phyloP scores from a whole-genome alignment of 2,113 vertebrate genomes.

The Coreoperca whiteheadi region DNA sequence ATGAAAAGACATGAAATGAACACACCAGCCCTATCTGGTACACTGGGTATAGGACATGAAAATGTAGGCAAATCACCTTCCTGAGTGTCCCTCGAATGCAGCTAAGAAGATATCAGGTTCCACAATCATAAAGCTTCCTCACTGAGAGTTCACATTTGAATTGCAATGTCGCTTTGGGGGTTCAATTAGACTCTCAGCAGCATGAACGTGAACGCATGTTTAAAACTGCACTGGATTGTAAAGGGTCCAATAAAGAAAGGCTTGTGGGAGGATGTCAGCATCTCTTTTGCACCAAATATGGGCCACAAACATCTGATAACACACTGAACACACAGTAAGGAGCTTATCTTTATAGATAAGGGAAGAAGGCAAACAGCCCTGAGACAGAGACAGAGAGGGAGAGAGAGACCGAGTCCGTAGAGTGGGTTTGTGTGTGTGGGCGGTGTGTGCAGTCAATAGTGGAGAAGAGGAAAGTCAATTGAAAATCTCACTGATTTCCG shows the following conservation, averaged over 20 bases:
- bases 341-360: constrained; percentile 74
- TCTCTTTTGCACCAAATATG: constrained; percentile 57
- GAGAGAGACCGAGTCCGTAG: not conserved
- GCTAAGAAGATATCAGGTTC: constrained; percentile 19
- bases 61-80: constrained; percentile 66
- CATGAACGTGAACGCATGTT: constrained; percentile 34
- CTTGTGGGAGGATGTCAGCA: constrained; percentile 51
- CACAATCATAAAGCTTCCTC: not conserved
- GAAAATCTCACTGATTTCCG: constrained; percentile 43
- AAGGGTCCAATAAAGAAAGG: constrained; percentile 17
- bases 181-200: constrained; percentile 4
- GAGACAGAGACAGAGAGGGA: constrained; percentile 35
- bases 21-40: not conserved
- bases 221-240: constrained; percentile 15
- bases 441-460: constrained; percentile 25
- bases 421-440: constrained; percentile 23
- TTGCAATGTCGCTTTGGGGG: not conserved
- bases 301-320: constrained; percentile 71
- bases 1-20: too few relatives aligned
- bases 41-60: constrained; percentile 42
- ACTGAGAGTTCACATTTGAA: constrained; percentile 1
- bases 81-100: constrained; percentile 26
- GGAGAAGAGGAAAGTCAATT: constrained; percentile 35
- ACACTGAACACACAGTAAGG: constrained; percentile 61
- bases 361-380: constrained; percentile 58